Evolutionary conservation across 92 coral and sea anemone species (phyloP), one percentile per base, ranked within the genome.

Genomic region (Heteractis magnifica): DNA sequence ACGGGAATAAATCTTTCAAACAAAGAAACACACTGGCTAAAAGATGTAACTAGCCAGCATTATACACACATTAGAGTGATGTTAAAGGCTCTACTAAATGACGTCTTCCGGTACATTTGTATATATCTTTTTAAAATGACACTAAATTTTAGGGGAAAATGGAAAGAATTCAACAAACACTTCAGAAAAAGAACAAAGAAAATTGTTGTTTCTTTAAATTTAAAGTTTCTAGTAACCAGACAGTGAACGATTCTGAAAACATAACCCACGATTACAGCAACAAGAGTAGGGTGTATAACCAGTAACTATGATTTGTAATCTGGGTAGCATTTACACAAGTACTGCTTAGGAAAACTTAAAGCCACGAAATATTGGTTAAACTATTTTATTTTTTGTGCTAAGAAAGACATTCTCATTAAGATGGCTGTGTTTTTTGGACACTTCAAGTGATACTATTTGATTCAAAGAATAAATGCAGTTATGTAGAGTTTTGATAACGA

Each of bases 1-100:
- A 93, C 98, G 95, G 98, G 95, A 93, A 93, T 87, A 50, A 80
- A 64, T 12, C 70, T 71, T 65, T 11, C 18, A 49, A 77, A 68
- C 77, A 70, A 68, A 62, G 58, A n/a, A 81, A 51, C 65, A 50
- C 41, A 50, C 79, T 51, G 23, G 58, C 41, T 74, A 51, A 51
- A 10, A 81, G 72, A 44, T 44, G 55, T 21, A 71, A 79, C 71
- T 49, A 79, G 51, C 50, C 10, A 20, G 34, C 56, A 76, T 76
- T 76, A 76, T 4, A 76, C 79, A 76, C 79, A 76, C 18, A 62
- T 76, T 50, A 76, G 6, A 13, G 5, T 50, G 16, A 76, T 10
- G 56, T 16, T 16, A 48, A 71, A 74, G 59, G 5, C 79, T 13
- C 41, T 4, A 21, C 10, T 75, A 49, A 8, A 49, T 76, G 13